Conservation (phyloP, 2,113 vertebrate species). For the Gavia stellata region DNA sequence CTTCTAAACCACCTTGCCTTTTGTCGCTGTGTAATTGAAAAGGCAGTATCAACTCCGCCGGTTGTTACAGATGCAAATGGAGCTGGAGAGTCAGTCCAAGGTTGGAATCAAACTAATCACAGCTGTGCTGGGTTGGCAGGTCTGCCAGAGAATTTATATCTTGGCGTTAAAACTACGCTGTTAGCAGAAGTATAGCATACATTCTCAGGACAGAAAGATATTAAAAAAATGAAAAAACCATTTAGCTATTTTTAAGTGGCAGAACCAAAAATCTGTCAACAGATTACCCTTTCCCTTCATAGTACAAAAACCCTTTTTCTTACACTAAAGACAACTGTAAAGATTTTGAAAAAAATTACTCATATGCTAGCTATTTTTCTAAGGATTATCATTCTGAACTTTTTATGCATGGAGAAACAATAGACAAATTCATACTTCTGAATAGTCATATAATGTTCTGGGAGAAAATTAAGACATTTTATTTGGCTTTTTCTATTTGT, state of each 20-base stretch:
- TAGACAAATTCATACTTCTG: constrained; percentile 11
- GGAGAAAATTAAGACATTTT: neutral
- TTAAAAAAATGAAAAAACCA: neutral
- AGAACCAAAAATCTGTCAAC: neutral
- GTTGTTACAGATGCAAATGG: neutral
- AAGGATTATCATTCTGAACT: constrained; percentile 13
- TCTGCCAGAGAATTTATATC: neutral
- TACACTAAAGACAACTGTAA: neutral
- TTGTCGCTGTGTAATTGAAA: neutral
- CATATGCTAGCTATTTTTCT: neutral
- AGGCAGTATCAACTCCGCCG: neutral
- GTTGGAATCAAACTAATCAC: neutral
- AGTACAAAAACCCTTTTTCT: neutral
- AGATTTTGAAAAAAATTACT: neutral
- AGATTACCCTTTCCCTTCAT: neutral
- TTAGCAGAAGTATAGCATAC: neutral
- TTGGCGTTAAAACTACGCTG: neutral
- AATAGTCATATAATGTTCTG: neutral
- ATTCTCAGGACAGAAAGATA: neutral
- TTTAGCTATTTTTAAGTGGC: neutral
- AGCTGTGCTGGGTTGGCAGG: neutral
- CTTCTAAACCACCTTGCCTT: neutral
- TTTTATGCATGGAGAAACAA: neutral
- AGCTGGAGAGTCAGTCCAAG: neutral
- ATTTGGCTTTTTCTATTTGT: neutral